phyloP scores from a whole-genome alignment of 2,888 invertebrate genomes.

The Fabriciana adippe region DNA sequence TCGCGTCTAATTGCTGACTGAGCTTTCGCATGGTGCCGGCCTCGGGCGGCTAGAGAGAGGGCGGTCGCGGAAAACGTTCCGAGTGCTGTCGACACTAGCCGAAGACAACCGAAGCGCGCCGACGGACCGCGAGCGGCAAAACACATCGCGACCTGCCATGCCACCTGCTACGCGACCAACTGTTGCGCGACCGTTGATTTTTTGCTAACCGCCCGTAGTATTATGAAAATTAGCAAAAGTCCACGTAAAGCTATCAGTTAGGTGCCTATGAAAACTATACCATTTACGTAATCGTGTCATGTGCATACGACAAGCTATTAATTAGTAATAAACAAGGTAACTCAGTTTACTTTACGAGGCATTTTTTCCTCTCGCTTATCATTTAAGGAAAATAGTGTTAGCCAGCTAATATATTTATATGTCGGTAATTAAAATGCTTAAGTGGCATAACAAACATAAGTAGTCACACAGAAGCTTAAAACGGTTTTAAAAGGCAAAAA shows the following conservation, averaged over 20 bases:
- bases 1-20: slow-evolving; percentile 73
- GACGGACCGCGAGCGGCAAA: slow-evolving; percentile 57
- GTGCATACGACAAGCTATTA: slow-evolving; percentile 28
- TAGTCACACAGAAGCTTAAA: slow-evolving; percentile 30
- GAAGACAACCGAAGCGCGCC: slow-evolving; percentile 45
- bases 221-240: slow-evolving; percentile 69
- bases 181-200: slow-evolving; percentile 81
- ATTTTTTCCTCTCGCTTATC: slow-evolving; percentile 59
- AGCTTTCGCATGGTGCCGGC: slow-evolving; percentile 61
- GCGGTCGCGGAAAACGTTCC: slow-evolving; percentile 70
- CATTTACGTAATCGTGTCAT: slow-evolving; percentile 28
- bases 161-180: slow-evolving; percentile 78
- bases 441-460: slow-evolving; percentile 35
- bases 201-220: slow-evolving; percentile 66
- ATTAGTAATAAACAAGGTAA: slow-evolving; percentile 37
- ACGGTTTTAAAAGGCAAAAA: slow-evolving; percentile 36
- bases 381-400: slow-evolving; percentile 54
- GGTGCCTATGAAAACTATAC: slow-evolving; percentile 19
- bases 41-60: slow-evolving; percentile 72
- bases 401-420: slow-evolving; percentile 35
- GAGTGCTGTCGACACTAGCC: slow-evolving; percentile 47
- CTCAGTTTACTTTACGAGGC: slow-evolving; percentile 24
- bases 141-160: slow-evolving; percentile 70
- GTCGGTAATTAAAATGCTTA: slow-evolving; percentile 37
- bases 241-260: slow-evolving; percentile 25